Percentiles rank a stretch among this genome's conserved stretches.
These are phyloP conservation scores for Limnephilus lunatus DNA, from an alignment of 2,888 invertebrate genomes.

Conservation along the genomic window DNA sequence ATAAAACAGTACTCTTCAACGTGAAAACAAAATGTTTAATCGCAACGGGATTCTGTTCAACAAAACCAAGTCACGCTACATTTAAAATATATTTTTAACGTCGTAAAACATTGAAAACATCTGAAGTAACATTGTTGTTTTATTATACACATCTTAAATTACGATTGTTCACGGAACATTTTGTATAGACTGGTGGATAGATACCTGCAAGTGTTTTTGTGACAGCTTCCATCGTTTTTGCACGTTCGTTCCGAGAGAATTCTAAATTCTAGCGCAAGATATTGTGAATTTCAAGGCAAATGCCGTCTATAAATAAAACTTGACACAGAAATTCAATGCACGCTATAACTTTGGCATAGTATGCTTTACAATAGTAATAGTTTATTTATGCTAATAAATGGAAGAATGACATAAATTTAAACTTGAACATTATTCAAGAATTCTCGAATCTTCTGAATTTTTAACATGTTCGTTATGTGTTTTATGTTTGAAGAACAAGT, in stretches of 20 bases:
- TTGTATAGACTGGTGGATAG: background rate
- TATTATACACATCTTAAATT: conserved; percentile 21
- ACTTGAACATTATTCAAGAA: background rate
- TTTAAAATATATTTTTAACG: conserved; percentile 5
- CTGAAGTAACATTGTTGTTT: background rate
- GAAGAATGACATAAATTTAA: background rate
- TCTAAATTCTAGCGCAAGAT: background rate
- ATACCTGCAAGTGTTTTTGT: background rate
- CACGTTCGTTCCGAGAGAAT: background rate
- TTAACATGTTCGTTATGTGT: background rate
- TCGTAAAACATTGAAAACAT: background rate
- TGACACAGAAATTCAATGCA: conserved; percentile 19
- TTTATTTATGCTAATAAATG: background rate
- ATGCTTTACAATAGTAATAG: background rate
- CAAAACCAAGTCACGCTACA: conserved; percentile 11
- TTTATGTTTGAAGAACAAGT: background rate
- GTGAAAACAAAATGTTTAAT: background rate
- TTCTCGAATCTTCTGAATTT: background rate
- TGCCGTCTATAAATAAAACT: background rate
- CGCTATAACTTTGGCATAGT: background rate
- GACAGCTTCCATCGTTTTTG: background rate
- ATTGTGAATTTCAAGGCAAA: background rate
- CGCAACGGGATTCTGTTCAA: background rate
- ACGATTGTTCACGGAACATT: conserved; percentile 24
- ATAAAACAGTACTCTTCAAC: background rate